A percentile compares a stretch with the other conserved stretches of the same genome.
phyloP scores from a whole-genome alignment of 2,113 vertebrate species.

The Pseudopipra pipra region DNA sequence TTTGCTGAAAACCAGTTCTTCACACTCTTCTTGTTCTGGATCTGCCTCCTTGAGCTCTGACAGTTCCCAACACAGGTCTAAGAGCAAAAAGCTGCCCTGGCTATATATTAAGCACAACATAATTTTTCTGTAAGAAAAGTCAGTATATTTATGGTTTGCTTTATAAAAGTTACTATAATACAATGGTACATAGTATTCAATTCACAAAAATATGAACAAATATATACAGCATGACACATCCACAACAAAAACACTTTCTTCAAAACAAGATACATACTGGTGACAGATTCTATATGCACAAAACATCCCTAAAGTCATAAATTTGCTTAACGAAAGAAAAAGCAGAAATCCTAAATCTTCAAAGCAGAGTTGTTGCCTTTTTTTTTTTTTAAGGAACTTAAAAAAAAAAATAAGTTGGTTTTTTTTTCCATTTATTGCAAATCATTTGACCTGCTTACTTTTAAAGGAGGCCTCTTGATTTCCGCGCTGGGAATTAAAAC shows the following conservation, averaged over 20 bases:
- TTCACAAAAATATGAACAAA: constrained; percentile 92
- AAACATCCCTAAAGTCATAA: constrained; percentile 75
- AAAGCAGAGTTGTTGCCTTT: constrained; percentile 47
- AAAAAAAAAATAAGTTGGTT: background rate
- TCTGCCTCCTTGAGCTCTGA: background rate
- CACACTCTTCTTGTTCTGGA: background rate
- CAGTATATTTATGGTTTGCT: constrained; percentile 92
- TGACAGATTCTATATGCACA: constrained; percentile 79
- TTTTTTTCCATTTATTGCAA: constrained; percentile 64
- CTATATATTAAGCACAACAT: constrained; percentile 47
- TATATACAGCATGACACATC: constrained; percentile 88
- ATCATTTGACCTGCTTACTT: constrained; percentile 57
- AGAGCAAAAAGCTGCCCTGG: background rate
- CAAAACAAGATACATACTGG: constrained; percentile 80
- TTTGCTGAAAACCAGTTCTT: background rate
- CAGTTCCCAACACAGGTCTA: background rate
- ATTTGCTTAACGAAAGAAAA: constrained; percentile 65
- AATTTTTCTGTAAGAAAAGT: constrained; percentile 87
- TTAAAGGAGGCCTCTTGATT: constrained; percentile 51
- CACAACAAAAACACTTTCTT: constrained; percentile 85
- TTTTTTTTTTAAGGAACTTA: constrained; percentile 23
- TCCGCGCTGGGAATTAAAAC: constrained; percentile 50
- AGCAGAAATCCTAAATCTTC: constrained; percentile 68
- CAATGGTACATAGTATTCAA: constrained; percentile 92
- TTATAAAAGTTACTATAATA: constrained; percentile 95